Evolutionary conservation across 2,888 invertebrate genomes (phyloP).

Genomic region (Dorcus parallelipipedus): DNA sequence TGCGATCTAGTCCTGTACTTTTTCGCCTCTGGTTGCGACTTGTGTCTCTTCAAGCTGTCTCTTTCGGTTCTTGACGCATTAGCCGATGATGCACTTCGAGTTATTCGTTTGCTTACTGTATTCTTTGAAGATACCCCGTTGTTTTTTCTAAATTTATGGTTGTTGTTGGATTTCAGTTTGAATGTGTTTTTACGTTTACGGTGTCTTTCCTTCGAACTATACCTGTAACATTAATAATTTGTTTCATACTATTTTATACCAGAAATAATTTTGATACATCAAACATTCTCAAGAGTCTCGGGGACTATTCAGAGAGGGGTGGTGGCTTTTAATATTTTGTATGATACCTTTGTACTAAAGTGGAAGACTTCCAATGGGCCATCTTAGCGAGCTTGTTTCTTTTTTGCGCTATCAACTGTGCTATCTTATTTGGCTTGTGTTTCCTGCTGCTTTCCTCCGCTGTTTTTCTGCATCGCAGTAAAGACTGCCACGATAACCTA

Average conservation of each 20-base stretch:
- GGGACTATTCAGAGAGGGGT: no score
- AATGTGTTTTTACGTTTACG: constrained; percentile 20
- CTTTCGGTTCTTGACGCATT: constrained; percentile 11
- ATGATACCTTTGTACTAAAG: constrained; percentile 39
- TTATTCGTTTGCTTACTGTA: constrained; percentile 6
- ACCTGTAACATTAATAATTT: constrained; percentile 24
- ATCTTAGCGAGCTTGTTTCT: constrained; percentile 63
- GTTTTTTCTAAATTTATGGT: constrained; percentile 30
- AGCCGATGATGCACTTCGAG: constrained; percentile 20
- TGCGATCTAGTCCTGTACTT: constrained; percentile 37
- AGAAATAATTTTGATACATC: no score
- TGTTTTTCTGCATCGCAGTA: constrained; percentile 41
- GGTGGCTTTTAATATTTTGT: background rate
- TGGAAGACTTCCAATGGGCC: constrained; percentile 57
- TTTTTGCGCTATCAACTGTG: constrained; percentile 70
- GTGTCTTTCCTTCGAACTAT: constrained; percentile 20
- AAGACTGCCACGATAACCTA: constrained; percentile 22
- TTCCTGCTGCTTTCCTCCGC: constrained; percentile 40
- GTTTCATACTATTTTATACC: no score
- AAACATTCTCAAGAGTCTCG: no score
- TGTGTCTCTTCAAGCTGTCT: background rate
- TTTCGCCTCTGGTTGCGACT: constrained; percentile 21
- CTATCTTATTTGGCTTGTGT: constrained; percentile 60
- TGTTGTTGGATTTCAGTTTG: constrained; percentile 31
- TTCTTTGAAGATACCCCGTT: constrained; percentile 27